Evolutionary conservation across 2,888 invertebrate species (phyloP).

Genomic region (Noctuana brunneofusca): DNA sequence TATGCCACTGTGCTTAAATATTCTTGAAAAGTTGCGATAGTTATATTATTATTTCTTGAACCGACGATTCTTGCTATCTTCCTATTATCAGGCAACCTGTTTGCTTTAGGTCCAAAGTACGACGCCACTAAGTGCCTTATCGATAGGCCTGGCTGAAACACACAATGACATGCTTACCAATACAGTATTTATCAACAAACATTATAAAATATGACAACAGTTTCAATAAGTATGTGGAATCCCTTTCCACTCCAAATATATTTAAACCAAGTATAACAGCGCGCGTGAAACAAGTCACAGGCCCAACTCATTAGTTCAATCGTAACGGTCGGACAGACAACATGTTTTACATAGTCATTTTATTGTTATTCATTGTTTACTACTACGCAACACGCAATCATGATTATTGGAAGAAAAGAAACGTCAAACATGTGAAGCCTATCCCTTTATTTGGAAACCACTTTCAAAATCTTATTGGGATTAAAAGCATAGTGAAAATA

Average conservation of each 20-base stretch:
- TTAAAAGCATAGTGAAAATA: slow-evolving; percentile 50
- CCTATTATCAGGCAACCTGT: too few species aligned
- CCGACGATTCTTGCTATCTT: too few species aligned
- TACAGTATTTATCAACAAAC: too few species aligned
- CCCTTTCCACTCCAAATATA: slow-evolving; percentile 1
- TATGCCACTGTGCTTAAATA: too few species aligned
- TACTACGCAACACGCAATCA: slow-evolving; percentile 55
- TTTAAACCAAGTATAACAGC: not conserved
- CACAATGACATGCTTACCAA: too few species aligned
- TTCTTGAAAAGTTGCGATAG: too few species aligned
- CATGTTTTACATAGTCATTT: slow-evolving; percentile 22
- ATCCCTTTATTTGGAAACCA: slow-evolving; percentile 60
- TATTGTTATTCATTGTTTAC: slow-evolving; percentile 46
- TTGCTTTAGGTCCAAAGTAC: too few species aligned
- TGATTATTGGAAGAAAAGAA: slow-evolving; percentile 59
- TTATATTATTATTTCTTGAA: too few species aligned
- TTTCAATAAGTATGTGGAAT: not conserved
- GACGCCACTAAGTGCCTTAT: too few species aligned
- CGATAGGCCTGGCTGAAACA: too few species aligned
- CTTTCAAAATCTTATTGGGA: slow-evolving; percentile 48
- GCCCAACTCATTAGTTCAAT: not conserved
- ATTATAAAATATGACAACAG: too few species aligned
- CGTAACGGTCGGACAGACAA: not conserved
- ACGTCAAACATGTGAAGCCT: slow-evolving; percentile 58
- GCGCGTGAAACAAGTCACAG: not conserved